phyloP scores from a whole-genome alignment of 2,113 vertebrate species.

The Pipa parva region DNA sequence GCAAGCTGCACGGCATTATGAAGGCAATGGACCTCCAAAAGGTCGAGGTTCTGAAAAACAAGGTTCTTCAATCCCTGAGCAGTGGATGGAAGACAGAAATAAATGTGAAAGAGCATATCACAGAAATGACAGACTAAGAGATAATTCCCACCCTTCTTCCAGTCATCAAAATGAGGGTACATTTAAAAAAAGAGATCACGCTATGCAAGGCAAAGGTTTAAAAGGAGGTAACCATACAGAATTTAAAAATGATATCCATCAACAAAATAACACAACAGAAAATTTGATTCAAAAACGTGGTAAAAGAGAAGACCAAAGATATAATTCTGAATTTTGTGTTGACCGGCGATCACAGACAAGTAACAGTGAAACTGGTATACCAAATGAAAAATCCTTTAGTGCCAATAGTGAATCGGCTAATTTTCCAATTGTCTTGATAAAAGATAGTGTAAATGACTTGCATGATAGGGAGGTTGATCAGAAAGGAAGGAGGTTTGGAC shows the following conservation, averaged over 20 bases:
- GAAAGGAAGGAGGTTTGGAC: constrained; percentile 79
- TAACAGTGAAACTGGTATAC: constrained; percentile 59
- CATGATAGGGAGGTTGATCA: constrained; percentile 81
- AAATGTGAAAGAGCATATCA: constrained; percentile 64
- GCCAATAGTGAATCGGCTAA: constrained; percentile 63
- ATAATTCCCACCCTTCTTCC: constrained; percentile 57
- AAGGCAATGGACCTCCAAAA: constrained; percentile 62
- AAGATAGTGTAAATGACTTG: constrained; percentile 60
- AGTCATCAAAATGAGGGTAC: constrained; percentile 59
- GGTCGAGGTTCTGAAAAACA: constrained; percentile 70
- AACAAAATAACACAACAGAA: constrained; percentile 62
- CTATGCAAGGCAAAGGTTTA: constrained; percentile 60
- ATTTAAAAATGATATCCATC: constrained; percentile 63
- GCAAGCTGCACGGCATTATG: constrained; percentile 74
- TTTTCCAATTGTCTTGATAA: constrained; percentile 52
- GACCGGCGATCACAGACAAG: constrained; percentile 70
- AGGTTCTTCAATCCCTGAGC: constrained; percentile 60
- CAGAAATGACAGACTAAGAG: constrained; percentile 73
- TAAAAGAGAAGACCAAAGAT: constrained; percentile 69
- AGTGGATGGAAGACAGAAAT: constrained; percentile 67
- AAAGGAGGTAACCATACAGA: constrained; percentile 60
- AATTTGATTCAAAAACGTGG: constrained; percentile 73
- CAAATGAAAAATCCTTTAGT: constrained; percentile 67
- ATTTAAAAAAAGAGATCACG: constrained; percentile 74
- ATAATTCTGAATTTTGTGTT: constrained; percentile 67